These are phyloP conservation scores for Buphagus erythrorhynchus DNA, from an alignment of 2,797 vertebrate genomes.

Conservation along the genomic window DNA sequence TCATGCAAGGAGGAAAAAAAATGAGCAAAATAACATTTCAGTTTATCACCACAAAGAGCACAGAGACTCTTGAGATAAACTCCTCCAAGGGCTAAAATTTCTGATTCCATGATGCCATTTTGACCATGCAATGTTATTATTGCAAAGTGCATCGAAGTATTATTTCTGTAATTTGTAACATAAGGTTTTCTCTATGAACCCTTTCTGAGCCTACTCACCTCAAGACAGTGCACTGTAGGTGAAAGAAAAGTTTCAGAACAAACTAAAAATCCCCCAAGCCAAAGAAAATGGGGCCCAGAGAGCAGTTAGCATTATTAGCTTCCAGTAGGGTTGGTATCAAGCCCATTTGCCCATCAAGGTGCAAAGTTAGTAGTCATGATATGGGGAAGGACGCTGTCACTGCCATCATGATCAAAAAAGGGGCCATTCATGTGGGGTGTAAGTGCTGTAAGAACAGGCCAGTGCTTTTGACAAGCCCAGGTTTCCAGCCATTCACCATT, in stretches of 20 bases:
- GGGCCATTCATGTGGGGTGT: neutral
- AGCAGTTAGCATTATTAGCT: conserved; percentile 41
- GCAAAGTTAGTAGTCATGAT: conserved; percentile 14
- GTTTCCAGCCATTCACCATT: neutral
- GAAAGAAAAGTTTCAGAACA: conserved; percentile 61
- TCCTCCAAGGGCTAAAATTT: conserved; percentile 54
- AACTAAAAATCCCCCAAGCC: conserved; percentile 56
- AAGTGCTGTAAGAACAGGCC: neutral
- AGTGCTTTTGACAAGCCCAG: neutral
- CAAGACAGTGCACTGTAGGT: conserved; percentile 34
- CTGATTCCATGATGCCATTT: conserved; percentile 53
- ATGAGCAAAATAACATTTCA: conserved; percentile 13
- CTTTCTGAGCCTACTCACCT: conserved; percentile 64
- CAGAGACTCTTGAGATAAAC: conserved; percentile 53
- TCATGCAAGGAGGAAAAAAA: conserved; percentile 55
- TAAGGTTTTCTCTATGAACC: neutral
- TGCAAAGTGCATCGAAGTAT: neutral
- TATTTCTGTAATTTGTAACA: conserved; percentile 13
- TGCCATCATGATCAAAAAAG: neutral
- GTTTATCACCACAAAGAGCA: conserved; percentile 64
- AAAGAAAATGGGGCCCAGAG: conserved; percentile 46
- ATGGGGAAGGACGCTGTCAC: neutral
- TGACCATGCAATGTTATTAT: conserved; percentile 47
- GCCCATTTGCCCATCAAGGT: neutral
- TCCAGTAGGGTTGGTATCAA: conserved; percentile 36